Evolutionary conservation across 1,140 invertebrate species (phyloP).

Genomic region (Pteromalus puparum): DNA sequence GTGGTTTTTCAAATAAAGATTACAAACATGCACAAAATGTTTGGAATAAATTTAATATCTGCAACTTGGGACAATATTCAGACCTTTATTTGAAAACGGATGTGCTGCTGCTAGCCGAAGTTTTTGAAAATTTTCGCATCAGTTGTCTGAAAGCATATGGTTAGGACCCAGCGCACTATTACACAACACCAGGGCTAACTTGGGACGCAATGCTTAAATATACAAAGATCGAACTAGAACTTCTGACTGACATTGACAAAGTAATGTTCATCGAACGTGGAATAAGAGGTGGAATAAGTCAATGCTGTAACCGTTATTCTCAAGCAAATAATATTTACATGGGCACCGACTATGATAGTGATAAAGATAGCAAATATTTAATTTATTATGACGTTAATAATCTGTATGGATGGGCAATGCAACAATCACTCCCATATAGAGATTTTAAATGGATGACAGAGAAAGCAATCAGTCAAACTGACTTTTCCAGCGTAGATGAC

Average conservation of each 20-base stretch:
- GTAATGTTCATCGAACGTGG: too few species aligned
- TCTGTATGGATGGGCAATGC: too few species aligned
- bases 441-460: too few species aligned
- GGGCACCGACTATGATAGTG: not conserved
- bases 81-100: constrained; percentile 73
- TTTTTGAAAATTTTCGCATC: constrained; percentile 67
- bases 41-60: constrained; percentile 67
- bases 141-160: too few species aligned
- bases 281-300: too few species aligned
- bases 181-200: not conserved
- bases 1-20: constrained; percentile 53
- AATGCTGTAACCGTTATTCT: not conserved
- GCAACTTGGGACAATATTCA: constrained; percentile 68
- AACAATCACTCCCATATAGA: not conserved
- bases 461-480: too few species aligned
- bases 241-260: too few species aligned
- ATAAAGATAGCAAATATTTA: too few species aligned
- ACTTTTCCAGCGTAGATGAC: not conserved
- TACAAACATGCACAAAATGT: constrained; percentile 68
- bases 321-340: not conserved
- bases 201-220: too few species aligned
- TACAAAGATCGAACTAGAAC: too few species aligned
- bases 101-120: constrained; percentile 65
- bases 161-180: not conserved
- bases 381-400: too few species aligned